Evolutionary conservation across 1,140 invertebrate genomes (phyloP).

Genomic region (Steinernema feltiae): DNA sequence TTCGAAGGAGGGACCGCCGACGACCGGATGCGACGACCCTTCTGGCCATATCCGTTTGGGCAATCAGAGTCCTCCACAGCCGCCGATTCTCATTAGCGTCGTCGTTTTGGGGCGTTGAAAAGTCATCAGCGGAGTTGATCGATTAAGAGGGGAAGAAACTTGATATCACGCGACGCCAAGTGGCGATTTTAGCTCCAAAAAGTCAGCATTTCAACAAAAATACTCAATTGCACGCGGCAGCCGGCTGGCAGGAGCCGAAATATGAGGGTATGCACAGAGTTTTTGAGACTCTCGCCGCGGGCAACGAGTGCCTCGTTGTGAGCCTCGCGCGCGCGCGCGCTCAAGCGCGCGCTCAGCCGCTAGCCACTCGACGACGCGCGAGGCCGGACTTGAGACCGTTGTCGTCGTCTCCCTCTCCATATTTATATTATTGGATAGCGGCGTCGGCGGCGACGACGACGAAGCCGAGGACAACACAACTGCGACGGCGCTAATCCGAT

Average conservation of each 20-base stretch:
- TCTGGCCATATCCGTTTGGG: neutral
- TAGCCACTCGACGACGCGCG: neutral
- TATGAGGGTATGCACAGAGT: too few relatives aligned
- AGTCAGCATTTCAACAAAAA: too few relatives aligned
- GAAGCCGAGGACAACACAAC: neutral
- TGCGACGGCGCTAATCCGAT: conserved; percentile 9
- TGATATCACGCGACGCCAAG: too few relatives aligned
- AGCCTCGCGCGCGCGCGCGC: neutral
- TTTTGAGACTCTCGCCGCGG: too few relatives aligned
- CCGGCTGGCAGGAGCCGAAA: too few relatives aligned
- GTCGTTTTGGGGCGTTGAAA: too few relatives aligned
- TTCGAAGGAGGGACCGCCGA: neutral
- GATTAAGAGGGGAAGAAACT: too few relatives aligned
- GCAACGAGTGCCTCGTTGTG: neutral
- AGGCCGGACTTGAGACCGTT: neutral
- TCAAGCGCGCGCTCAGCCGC: neutral
- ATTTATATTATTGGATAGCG: conserved; percentile 15
- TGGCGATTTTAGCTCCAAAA: too few relatives aligned
- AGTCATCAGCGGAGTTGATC: too few relatives aligned
- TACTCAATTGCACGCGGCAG: too few relatives aligned
- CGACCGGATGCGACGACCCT: neutral
- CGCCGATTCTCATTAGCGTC: too few relatives aligned
- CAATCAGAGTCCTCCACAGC: too few relatives aligned
- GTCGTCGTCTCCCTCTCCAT: neutral
- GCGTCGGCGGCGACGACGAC: neutral